Percentiles rank a stretch among this genome's conserved stretches.
Conservation (phyloP, 2,888 invertebrate genomes). For the Tanytarsus gracilentus region DNA sequence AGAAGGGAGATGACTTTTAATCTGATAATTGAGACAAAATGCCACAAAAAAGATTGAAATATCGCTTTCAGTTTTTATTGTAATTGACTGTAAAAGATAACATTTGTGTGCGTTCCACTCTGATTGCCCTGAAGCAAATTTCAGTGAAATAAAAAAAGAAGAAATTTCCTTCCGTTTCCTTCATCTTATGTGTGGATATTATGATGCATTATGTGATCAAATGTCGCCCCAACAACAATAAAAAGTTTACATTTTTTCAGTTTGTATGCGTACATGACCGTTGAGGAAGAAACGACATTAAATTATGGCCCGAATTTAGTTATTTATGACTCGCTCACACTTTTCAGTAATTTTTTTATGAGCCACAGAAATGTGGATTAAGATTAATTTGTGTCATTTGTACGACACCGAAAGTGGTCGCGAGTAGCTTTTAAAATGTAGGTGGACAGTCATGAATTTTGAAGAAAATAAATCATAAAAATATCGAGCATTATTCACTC, state of each 20-base stretch:
- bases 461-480: conserved; percentile 2
- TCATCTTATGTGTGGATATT: too few relatives aligned
- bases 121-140: too few relatives aligned
- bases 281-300: background rate
- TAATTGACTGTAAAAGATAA: background rate
- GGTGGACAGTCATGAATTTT: conserved; percentile 9
- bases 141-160: too few relatives aligned
- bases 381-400: conserved; percentile 20
- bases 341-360: conserved; percentile 12
- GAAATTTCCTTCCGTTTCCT: too few relatives aligned
- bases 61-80: background rate
- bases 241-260: too few relatives aligned
- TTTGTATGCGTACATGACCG: too few relatives aligned
- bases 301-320: too few relatives aligned
- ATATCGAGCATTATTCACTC: background rate
- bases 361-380: conserved; percentile 15
- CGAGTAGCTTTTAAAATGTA: background rate
- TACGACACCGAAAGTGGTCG: background rate
- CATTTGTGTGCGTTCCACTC: too few relatives aligned
- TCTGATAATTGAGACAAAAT: conserved; percentile 1
- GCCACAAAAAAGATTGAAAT: conserved; percentile 4
- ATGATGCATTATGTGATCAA: too few relatives aligned
- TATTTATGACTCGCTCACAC: too few relatives aligned
- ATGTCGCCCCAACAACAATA: too few relatives aligned
- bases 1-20: conserved; percentile 8